Base-by-base conservation (phyloP, 2,797 vertebrate species). In the Acropternis orthonyx region DNA sequence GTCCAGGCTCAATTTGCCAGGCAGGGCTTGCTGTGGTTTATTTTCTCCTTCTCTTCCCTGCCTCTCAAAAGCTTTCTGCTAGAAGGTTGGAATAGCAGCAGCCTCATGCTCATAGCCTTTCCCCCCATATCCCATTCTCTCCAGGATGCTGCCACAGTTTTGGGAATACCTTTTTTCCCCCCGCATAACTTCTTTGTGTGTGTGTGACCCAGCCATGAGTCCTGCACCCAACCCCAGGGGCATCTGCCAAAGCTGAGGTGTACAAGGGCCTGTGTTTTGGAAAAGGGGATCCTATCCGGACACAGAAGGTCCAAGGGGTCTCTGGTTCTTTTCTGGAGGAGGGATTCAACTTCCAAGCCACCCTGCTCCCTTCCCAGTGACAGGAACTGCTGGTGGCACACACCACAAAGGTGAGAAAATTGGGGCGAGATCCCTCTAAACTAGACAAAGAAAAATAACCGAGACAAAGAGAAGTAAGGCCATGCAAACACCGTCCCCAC, bases 171-270 rank as follows among this genome's bases (percentile, higher is more conserved):
- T 37, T 56, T 36, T 15, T 20, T 51, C 68, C 28, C 15, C 20
- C 41, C 14, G 5, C 0, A 1, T 62, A 54, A n/a, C 36, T 62
- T 56, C 22, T 6, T 6, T 30, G 12, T 9, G 7, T 3, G 7
- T 3, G 6, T 20, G 6, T 37, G 43, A 58, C 28, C 20, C 27
- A 21, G 52, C 52, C 34, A 43, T 1, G 3, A 46, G 28, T 46
- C 68, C 63, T 41, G 39, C 39, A 55, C 3, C 20, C 44, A 39
- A 13, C 1, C 1, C 13, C 5, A 74, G 43, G 37, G 59, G 28
- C 39, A 56, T 41, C 43, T 85, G 20, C 63, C 36, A 20, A 36
- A 12, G 43, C 32, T 41, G 13, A 10, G 28, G 8, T 12, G 13
- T 4, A 6, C 0, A 1, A 74, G 44, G 46, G n/a, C 3, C 65